These are phyloP conservation scores for Tetranychus urticae DNA, from an alignment of 1,140 invertebrate genomes.

Conservation along the genomic window DNA sequence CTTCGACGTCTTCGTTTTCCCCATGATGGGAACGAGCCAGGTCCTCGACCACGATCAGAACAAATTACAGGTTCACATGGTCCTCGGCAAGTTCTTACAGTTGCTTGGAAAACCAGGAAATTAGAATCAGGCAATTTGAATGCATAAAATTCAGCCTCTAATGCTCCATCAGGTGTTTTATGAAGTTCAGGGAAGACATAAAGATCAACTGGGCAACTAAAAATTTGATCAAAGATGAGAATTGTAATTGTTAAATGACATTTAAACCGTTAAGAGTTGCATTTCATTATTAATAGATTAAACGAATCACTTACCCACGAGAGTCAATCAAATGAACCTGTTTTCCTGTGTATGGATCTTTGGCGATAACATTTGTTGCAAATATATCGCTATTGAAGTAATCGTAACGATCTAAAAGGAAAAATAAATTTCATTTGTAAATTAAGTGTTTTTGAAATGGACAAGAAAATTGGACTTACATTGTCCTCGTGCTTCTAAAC, in stretches of 20 bases:
- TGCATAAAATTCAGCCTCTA: conserved; percentile 73
- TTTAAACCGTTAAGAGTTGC: conserved; percentile 10
- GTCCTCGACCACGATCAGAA: conserved; percentile 10
- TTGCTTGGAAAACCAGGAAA: conserved; percentile 76
- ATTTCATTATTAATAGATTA: background rate
- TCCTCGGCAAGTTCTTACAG: conserved; percentile 58
- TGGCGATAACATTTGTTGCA: conserved; percentile 71
- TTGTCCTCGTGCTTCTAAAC: conserved; percentile 62
- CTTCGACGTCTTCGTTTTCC: conserved; percentile 10
- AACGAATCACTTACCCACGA: conserved; percentile 36
- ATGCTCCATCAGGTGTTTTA: conserved; percentile 49
- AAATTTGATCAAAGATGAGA: background rate
- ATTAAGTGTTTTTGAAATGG: background rate
- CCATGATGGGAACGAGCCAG: conserved; percentile 15
- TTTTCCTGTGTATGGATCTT: conserved; percentile 68
- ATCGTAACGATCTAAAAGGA: conserved; percentile 14
- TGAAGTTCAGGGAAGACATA: conserved; percentile 75
- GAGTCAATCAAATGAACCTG: conserved; percentile 69
- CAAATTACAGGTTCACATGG: conserved; percentile 51
- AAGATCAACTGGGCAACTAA: conserved; percentile 63
- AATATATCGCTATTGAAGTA: conserved; percentile 41
- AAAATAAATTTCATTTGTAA: background rate
- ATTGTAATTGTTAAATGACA: background rate
- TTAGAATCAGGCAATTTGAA: conserved; percentile 87
- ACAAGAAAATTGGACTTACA: conserved; percentile 33